Percentiles rank a stretch among this genome's conserved stretches.
Evolutionary conservation across 2,888 invertebrate genomes (phyloP).

Genomic region (Platypus cylindrus): DNA sequence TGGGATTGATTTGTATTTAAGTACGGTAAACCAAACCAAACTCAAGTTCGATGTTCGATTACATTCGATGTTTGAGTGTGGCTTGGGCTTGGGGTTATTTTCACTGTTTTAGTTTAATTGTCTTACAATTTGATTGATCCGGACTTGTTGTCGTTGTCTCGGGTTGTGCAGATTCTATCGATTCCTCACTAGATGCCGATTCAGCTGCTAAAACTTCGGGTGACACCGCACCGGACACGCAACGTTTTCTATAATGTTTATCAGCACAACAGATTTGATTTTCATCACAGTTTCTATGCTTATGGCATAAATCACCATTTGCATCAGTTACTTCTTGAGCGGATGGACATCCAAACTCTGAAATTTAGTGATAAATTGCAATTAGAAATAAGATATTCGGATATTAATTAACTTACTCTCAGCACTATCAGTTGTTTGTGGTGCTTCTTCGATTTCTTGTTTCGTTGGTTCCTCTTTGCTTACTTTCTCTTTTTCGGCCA

Average conservation of each 20-base stretch:
- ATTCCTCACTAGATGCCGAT: slow-evolving; percentile 16
- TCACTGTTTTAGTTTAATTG: too few species aligned
- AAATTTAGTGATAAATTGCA: too few species aligned
- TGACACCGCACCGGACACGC: slow-evolving; percentile 10
- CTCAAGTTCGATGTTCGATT: too few species aligned
- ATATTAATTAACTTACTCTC: slow-evolving; percentile 7
- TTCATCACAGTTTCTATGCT: slow-evolving; percentile 13
- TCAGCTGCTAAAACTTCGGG: slow-evolving; percentile 13
- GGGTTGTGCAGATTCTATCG: slow-evolving; percentile 14
- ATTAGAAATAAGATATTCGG: not conserved
- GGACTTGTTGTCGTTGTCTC: too few species aligned
- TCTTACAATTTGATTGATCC: too few species aligned
- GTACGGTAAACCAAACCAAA: too few species aligned
- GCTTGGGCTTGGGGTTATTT: too few species aligned
- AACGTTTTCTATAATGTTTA: slow-evolving; percentile 14
- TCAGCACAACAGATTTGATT: slow-evolving; percentile 15
- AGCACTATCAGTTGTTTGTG: slow-evolving; percentile 8
- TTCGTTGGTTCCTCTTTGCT: slow-evolving; percentile 29
- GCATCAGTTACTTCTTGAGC: slow-evolving; percentile 11
- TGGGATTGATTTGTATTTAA: too few species aligned
- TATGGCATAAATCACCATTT: slow-evolving; percentile 12
- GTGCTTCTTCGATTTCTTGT: slow-evolving; percentile 18
- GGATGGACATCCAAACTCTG: slow-evolving; percentile 12
- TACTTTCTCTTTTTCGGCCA: slow-evolving; percentile 3
- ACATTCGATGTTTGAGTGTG: too few species aligned